Conservation (phyloP, 2,113 vertebrate genomes). For the Himantopus leucocephalus region DNA sequence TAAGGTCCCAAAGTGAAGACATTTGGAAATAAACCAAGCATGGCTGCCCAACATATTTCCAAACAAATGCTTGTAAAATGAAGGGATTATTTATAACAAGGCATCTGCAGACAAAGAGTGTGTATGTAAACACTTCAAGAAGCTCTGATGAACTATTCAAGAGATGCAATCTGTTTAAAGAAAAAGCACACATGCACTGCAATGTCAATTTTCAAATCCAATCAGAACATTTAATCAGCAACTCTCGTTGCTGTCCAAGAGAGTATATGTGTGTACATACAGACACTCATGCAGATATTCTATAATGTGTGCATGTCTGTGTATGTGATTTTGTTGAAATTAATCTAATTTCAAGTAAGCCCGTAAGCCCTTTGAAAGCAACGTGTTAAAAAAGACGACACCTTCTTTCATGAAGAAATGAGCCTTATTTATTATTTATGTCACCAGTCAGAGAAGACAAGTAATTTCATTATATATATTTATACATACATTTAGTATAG, state of each 20-base stretch:
- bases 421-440: background rate
- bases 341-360: background rate
- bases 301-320: background rate
- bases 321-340: background rate
- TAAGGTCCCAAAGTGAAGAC: background rate
- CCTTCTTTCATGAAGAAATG: background rate
- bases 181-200: background rate
- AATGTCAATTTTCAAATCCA: background rate
- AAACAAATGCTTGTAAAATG: constrained; percentile 4
- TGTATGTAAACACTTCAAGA: background rate
- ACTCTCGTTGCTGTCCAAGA: background rate
- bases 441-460: background rate
- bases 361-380: background rate
- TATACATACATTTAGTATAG: background rate
- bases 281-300: fast-evolving
- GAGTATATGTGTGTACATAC: fast-evolving
- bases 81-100: constrained; percentile 3
- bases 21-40: constrained; percentile 4
- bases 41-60: background rate
- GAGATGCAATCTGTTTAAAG: background rate
- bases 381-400: background rate
- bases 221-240: background rate
- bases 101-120: background rate
- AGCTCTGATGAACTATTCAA: background rate
- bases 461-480: background rate